Conservation (phyloP, 2,113 vertebrate species). For the Tragulus kanchil region DNA sequence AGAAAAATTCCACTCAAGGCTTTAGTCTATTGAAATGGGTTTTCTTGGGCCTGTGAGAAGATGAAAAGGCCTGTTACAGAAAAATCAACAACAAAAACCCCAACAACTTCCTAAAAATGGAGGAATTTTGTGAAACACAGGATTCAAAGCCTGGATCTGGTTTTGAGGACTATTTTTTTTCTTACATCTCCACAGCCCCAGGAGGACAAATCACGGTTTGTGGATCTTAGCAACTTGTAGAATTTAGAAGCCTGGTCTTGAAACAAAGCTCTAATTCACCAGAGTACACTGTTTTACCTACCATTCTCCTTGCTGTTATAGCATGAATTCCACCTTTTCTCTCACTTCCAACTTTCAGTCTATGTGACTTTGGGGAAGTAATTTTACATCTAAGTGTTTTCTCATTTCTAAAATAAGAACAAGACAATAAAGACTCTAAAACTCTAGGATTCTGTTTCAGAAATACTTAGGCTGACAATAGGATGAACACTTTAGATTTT, state of each 20-base stretch:
- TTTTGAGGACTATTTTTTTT: neutral
- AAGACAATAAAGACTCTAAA: neutral
- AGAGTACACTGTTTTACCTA: neutral
- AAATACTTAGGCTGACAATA: neutral
- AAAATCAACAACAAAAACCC: neutral
- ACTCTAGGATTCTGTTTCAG: neutral
- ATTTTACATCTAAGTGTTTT: conserved; percentile 16
- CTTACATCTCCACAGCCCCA: neutral
- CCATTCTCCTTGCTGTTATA: neutral
- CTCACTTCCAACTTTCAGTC: neutral
- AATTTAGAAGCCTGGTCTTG: neutral
- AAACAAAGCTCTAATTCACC: neutral
- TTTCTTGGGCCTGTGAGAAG: neutral
- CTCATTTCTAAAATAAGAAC: conserved; percentile 30
- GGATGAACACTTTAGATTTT: neutral
- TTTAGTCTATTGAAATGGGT: neutral
- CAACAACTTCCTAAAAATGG: neutral
- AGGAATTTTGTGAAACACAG: neutral
- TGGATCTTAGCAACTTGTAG: neutral
- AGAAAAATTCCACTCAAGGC: neutral
- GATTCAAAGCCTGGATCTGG: neutral
- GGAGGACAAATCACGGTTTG: neutral
- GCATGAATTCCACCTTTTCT: neutral
- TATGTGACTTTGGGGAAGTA: neutral
- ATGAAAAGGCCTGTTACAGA: neutral